These are phyloP conservation scores for Sardinella longiceps DNA, from an alignment of 2,797 vertebrate species.

Conservation along the genomic window DNA sequence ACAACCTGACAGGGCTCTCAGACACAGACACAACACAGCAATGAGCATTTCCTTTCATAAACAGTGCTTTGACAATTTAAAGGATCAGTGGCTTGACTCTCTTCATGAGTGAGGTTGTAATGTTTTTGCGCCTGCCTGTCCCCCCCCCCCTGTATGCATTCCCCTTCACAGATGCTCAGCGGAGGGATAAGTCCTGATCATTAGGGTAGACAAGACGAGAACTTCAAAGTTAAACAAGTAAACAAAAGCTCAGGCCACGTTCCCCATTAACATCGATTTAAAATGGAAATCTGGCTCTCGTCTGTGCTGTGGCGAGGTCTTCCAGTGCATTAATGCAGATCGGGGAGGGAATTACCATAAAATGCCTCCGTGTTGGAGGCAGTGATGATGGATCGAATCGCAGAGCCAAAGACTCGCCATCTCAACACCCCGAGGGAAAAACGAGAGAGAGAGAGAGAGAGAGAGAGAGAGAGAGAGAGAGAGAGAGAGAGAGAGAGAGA, in stretches of 20 bases:
- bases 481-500: background rate
- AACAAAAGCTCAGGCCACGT: constrained; percentile 43
- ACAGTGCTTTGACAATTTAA: background rate
- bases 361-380: constrained; percentile 34
- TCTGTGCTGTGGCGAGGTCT: constrained; percentile 32
- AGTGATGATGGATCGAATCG: constrained; percentile 41
- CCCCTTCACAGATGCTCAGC: constrained; percentile 30
- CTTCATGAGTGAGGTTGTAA: background rate
- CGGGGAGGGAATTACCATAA: constrained; percentile 49
- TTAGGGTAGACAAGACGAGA: constrained; percentile 37
- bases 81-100: background rate
- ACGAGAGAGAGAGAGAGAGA: background rate
- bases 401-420: constrained; percentile 44
- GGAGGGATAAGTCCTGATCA: constrained; percentile 39
- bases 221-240: constrained; percentile 49
- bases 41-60: background rate
- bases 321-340: constrained; percentile 46
- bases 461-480: background rate
- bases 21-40: background rate
- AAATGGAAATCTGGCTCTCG: constrained; percentile 52
- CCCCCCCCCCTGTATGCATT: background rate
- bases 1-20: background rate
- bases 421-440: constrained; percentile 29
- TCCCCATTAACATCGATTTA: constrained; percentile 53
- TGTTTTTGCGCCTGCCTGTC: background rate